phyloP scores from a whole-genome alignment of 2,888 invertebrate genomes.

The Ophonus ardosiacus region DNA sequence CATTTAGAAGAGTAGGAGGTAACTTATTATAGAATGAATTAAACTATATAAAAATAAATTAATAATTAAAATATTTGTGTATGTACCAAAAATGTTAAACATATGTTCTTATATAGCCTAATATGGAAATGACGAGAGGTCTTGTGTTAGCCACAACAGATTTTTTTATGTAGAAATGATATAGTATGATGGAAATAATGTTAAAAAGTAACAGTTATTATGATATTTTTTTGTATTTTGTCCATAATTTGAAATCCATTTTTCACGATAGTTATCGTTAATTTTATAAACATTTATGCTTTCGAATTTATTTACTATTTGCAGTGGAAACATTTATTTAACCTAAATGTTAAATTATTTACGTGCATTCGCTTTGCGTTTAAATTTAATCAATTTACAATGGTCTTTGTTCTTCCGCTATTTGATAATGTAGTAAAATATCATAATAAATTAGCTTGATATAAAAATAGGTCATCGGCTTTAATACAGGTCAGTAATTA shows the following conservation, averaged over 20 bases:
- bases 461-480: constrained; percentile 28
- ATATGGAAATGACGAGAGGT: no score
- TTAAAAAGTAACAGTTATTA: neutral
- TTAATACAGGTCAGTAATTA: constrained; percentile 34
- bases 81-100: no score
- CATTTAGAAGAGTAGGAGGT: no score
- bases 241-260: neutral
- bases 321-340: neutral
- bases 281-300: neutral
- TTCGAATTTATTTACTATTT: neutral
- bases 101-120: no score
- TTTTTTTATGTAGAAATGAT: no score
- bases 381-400: neutral
- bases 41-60: no score
- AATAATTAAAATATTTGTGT: no score
- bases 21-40: no score
- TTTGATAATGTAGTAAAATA: neutral
- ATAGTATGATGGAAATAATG: neutral
- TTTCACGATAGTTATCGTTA: neutral
- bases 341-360: neutral
- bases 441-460: constrained; percentile 1
- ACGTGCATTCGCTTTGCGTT: neutral
- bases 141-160: no score
- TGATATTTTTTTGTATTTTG: neutral
- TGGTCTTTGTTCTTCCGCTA: constrained; percentile 13